These are phyloP conservation scores for Drosophila simulans DNA, from an alignment of 1,140 invertebrate species.

Conservation along the genomic window DNA sequence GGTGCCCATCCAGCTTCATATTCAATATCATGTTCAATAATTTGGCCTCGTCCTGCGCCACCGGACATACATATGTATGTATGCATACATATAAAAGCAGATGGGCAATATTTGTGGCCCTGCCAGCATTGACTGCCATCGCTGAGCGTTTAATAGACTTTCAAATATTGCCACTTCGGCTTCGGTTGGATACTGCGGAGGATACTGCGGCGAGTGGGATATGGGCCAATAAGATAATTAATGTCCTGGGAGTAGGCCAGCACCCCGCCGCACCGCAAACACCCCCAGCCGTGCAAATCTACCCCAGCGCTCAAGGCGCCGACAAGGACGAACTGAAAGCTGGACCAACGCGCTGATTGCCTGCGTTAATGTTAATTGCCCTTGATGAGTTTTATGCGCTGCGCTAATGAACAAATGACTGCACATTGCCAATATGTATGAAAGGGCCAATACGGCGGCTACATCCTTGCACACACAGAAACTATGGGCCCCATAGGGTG, in stretches of 20 bases:
- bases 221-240: slow-evolving; percentile 76
- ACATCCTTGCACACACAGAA: slow-evolving; percentile 32
- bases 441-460: slow-evolving; percentile 3
- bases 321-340: slow-evolving; percentile 32
- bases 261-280: background rate
- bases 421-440: slow-evolving; percentile 71
- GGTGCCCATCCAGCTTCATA: slow-evolving; percentile 34
- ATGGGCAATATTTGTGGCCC: slow-evolving; percentile 36
- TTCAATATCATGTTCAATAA: slow-evolving; percentile 80
- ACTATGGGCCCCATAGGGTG: slow-evolving; percentile 8
- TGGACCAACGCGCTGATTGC: slow-evolving; percentile 61
- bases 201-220: slow-evolving; percentile 17
- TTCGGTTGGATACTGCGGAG: slow-evolving; percentile 1
- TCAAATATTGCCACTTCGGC: slow-evolving; percentile 79
- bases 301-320: slow-evolving; percentile 51
- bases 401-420: slow-evolving; percentile 81
- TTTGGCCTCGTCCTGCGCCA: slow-evolving; percentile 30
- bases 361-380: slow-evolving; percentile 82
- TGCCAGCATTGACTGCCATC: slow-evolving; percentile 48
- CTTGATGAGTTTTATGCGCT: slow-evolving; percentile 82
- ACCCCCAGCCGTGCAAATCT: background rate
- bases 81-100: slow-evolving; percentile 35
- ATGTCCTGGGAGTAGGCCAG: slow-evolving; percentile 64
- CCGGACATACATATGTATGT: background rate
- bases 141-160: slow-evolving; percentile 78